phyloP scores from a whole-genome alignment of 2,888 invertebrate genomes.

The Penaeus monodon region DNA sequence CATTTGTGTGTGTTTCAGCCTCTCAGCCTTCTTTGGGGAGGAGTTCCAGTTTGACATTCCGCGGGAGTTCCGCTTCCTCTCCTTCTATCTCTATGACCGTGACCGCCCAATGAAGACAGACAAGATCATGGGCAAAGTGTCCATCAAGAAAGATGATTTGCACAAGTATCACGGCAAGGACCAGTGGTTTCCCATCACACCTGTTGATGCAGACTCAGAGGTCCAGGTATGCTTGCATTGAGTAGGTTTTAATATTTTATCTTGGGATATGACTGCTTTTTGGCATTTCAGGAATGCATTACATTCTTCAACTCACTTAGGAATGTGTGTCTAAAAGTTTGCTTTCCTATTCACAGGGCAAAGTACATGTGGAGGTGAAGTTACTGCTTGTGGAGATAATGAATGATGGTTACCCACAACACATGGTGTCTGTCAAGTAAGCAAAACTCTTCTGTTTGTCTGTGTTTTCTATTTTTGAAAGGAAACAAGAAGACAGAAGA shows the following conservation, averaged over 20 bases:
- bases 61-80: constrained; percentile 87
- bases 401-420: constrained; percentile 71
- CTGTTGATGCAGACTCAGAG: constrained; percentile 90
- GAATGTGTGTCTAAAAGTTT: too few relatives aligned
- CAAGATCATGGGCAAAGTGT: constrained; percentile 84
- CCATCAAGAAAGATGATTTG: constrained; percentile 88
- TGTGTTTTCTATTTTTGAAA: too few relatives aligned
- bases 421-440: constrained; percentile 72
- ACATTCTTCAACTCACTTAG: too few relatives aligned
- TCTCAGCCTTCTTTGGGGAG: constrained; percentile 88
- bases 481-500: too few relatives aligned
- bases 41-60: constrained; percentile 95
- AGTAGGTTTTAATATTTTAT: neutral
- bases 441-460: constrained; percentile 31
- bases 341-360: constrained; percentile 70
- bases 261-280: too few relatives aligned
- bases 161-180: constrained; percentile 90
- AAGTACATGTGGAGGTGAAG: constrained; percentile 85
- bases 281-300: too few relatives aligned
- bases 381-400: constrained; percentile 76
- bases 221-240: constrained; percentile 76
- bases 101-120: constrained; percentile 87
- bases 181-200: constrained; percentile 89
- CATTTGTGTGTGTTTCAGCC: constrained; percentile 31
- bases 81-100: constrained; percentile 89